Base-by-base conservation (phyloP, 2,888 invertebrate species). In the Volucella inanis region DNA sequence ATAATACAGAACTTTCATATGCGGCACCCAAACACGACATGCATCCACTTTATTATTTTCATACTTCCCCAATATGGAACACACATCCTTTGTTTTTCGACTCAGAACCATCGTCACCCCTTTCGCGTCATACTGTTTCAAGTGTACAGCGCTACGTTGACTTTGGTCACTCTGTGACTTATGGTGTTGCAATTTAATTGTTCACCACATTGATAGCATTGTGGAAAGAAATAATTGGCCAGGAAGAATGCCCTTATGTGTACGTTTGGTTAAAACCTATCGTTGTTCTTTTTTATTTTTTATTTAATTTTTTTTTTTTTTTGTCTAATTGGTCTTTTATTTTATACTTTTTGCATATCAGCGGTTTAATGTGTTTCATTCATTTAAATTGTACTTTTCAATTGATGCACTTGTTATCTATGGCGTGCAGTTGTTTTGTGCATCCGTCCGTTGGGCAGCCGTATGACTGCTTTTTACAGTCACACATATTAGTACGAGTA, bases 151-250 rank as follows among this genome's bases (percentile, higher is more conserved):
- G 54, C 54, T 82, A 67, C 72, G 65, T 49, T 78, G 59, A 72
- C 77, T 78, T 54, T 62, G 67, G 71, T 71, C 67, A 77, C 54
- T 14, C 65, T n/a, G 67, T 82, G 82, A 82, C 82, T 78, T 78
- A 82, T 82, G 82, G 82, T 78, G 82, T 78, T 62, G 78, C 82
- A 82, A 82, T 82, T 82, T 82, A 82, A 82, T 82, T 82, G 82
- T 78, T 78, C 82, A 47, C 82, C 82, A 78, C 82, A 72, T 78
- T 78, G 72, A 78, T 82, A 82, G 78, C 72, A 78, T 82, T 82
- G 82, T 78, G 82, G 82, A 82, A 78, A 72, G 82, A 82, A 82
- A 82, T 82, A 82, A 82, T 82, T 82, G 82, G 82, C 71, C 82
- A 62, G 52, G 78, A 78, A 72, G 71, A 39, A 67, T 18, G 52